These are phyloP conservation scores for Apotomis capreana DNA, from an alignment of 2,888 invertebrate species.

Conservation along the genomic window DNA sequence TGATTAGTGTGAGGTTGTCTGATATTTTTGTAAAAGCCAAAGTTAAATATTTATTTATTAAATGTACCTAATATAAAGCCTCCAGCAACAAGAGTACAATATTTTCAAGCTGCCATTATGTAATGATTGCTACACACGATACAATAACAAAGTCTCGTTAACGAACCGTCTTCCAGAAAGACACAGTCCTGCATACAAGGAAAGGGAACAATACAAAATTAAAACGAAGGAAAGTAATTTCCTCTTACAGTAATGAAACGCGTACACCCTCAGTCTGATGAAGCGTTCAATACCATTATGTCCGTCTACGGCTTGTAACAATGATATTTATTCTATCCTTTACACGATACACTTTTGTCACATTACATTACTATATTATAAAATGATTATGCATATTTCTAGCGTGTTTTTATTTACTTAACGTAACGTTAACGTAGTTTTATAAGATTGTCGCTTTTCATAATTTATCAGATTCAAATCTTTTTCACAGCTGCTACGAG, in stretches of 20 bases:
- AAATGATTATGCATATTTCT: background rate
- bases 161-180: background rate
- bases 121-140: background rate
- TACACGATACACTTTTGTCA: background rate
- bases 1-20: no score
- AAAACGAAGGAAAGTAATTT: slow-evolving; percentile 39
- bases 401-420: background rate
- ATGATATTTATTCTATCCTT: slow-evolving; percentile 6
- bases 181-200: background rate
- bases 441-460: slow-evolving; percentile 23
- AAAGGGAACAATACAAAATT: slow-evolving; percentile 35
- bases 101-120: no score
- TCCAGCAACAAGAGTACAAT: no score
- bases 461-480: slow-evolving; percentile 30
- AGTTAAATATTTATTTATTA: no score
- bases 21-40: no score
- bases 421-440: background rate
- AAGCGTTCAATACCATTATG: slow-evolving; percentile 30
- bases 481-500: slow-evolving; percentile 17
- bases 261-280: slow-evolving; percentile 35
- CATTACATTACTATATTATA: no score
- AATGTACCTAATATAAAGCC: no score
- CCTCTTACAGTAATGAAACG: slow-evolving; percentile 30
- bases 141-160: background rate
- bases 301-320: slow-evolving; percentile 11